Evolutionary conservation across 2,888 invertebrate species (phyloP).

Genomic region (Amiota minor): DNA sequence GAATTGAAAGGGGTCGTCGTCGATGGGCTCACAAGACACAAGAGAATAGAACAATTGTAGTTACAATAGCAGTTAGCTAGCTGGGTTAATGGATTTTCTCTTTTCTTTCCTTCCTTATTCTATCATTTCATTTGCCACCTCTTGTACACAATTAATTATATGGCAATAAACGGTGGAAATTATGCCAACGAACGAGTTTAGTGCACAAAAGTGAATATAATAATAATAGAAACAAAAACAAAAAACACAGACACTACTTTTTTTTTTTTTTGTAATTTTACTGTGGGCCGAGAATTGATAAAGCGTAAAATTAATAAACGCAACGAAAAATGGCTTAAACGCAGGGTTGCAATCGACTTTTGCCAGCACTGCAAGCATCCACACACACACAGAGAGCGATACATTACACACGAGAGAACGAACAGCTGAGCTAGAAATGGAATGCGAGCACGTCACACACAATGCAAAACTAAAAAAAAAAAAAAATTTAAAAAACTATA

Average conservation of each 20-base stretch:
- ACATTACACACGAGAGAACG: no score
- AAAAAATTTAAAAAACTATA: slow-evolving; percentile 41
- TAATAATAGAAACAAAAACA: neutral
- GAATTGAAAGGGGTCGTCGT: no score
- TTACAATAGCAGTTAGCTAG: no score
- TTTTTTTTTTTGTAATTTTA: slow-evolving; percentile 14
- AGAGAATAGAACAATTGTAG: no score
- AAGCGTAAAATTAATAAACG: slow-evolving; percentile 9
- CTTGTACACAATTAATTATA: neutral
- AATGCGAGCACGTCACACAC: no score
- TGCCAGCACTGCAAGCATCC: slow-evolving; percentile 8
- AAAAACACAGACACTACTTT: slow-evolving; percentile 32
- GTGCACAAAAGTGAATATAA: neutral
- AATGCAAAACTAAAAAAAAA: slow-evolving; percentile 2
- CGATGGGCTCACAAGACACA: no score
- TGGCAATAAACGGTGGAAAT: neutral
- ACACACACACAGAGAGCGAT: neutral
- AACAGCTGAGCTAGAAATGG: no score
- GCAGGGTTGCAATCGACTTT: slow-evolving; percentile 11
- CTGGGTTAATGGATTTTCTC: no score
- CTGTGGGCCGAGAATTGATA: slow-evolving; percentile 10
- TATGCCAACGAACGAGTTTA: no score
- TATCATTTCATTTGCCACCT: neutral
- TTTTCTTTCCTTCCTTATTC: no score
- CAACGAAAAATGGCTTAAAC: slow-evolving; percentile 28